These are phyloP conservation scores for Drosophila paranaensis DNA, from an alignment of 2,888 invertebrate species.

Conservation along the genomic window DNA sequence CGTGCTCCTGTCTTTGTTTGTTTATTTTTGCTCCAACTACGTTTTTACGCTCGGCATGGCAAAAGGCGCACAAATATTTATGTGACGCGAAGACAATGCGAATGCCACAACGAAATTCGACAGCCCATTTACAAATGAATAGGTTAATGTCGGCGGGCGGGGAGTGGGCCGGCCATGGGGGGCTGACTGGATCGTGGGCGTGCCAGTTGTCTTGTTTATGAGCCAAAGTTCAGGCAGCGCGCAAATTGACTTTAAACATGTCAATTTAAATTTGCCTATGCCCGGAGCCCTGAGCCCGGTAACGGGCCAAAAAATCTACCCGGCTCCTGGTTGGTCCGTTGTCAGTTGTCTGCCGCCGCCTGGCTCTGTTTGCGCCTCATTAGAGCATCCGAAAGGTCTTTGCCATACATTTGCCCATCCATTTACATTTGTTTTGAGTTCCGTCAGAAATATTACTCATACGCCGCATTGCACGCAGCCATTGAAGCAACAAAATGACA, in stretches of 20 bases:
- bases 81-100: constrained; percentile 60
- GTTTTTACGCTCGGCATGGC: constrained; percentile 75
- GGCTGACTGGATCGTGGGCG: too few relatives aligned
- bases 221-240: constrained; percentile 55
- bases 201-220: constrained; percentile 63
- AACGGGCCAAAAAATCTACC: neutral
- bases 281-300: neutral
- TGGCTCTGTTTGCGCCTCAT: constrained; percentile 60
- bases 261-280: constrained; percentile 64
- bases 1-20: constrained; percentile 33
- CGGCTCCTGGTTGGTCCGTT: neutral
- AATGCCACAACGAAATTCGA: constrained; percentile 65
- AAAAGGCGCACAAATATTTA: constrained; percentile 80
- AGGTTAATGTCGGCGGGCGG: constrained; percentile 66
- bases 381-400: constrained; percentile 56
- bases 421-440: constrained; percentile 40
- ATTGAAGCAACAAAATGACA: constrained; percentile 78
- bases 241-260: constrained; percentile 77
- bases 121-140: constrained; percentile 79
- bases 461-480: constrained; percentile 73
- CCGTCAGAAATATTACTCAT: constrained; percentile 68
- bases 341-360: constrained; percentile 13
- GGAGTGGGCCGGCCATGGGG: neutral
- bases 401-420: constrained; percentile 25
- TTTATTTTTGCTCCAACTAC: constrained; percentile 49